Conservation (phyloP, 2,797 vertebrate species). For the Paedocypris micromegethes region DNA sequence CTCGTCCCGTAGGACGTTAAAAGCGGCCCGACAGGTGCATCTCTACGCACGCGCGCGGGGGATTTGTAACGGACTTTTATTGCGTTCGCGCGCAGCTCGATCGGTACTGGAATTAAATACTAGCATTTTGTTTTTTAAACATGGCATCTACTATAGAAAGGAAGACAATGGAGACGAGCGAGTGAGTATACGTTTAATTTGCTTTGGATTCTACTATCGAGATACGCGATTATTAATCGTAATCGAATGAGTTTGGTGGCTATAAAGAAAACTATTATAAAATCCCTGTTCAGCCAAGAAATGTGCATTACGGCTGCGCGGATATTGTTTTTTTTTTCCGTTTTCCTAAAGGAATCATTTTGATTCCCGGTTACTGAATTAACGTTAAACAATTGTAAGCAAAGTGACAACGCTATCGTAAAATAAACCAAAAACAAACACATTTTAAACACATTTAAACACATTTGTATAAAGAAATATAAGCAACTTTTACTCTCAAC, state of each 20-base stretch:
- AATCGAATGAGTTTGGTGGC: neutral
- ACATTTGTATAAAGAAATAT: no score
- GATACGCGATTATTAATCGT: neutral
- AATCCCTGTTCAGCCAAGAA: no score
- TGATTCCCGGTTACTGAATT: no score
- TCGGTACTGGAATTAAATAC: no score
- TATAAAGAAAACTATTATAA: neutral
- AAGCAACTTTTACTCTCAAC: no score
- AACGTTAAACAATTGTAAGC: no score
- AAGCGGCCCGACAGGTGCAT: slow-evolving; percentile 21
- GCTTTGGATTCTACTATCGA: neutral
- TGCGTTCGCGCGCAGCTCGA: no score
- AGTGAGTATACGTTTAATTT: slow-evolving; percentile 73
- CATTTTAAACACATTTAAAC: no score
- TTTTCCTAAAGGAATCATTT: neutral
- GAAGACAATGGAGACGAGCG: slow-evolving; percentile 88
- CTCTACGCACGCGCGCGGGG: neutral
- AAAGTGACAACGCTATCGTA: no score
- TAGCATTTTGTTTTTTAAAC: slow-evolving; percentile 32
- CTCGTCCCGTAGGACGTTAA: neutral
- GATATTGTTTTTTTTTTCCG: neutral
- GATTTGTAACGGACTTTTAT: neutral
- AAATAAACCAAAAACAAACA: no score
- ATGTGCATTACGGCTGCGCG: neutral
- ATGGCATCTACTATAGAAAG: slow-evolving; percentile 95